Base-by-base conservation (phyloP, 2,888 invertebrate genomes). In the Deilephila porcellus region DNA sequence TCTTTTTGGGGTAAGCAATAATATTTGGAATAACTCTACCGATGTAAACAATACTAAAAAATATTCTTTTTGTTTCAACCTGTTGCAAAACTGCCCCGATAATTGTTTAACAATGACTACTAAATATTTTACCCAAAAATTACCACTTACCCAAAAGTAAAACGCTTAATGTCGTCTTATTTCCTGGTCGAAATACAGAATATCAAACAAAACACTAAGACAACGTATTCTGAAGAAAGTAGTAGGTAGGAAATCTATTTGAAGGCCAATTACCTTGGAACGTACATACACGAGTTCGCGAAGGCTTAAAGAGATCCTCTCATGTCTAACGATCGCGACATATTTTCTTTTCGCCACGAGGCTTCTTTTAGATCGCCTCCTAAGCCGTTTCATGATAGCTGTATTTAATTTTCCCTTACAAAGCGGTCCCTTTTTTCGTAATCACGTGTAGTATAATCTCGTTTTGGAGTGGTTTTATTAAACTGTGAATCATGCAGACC, bases 291-390 rank as follows among this genome's bases (percentile, higher is more conserved):
- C 80, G 81, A 82, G 79, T 71, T 77, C 77, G 77, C 81, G 76
- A 82, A 82, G 85, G 79, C 80, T 77, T 77, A 75, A 77, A 79
- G 83, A 83, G 82, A 84, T 84, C 83, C 81, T 82, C 81, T 84
- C 84, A 85, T 87, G 85, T 83, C 81, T 76, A 74, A 82, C 81
- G 84, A 81, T 80, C 82, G 81, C 83, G 83, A 79, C 82, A 85
- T 85, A 84, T 86, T 86, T 86, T 83, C 86, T 84, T 85, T 88
- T 82, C 85, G 75, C 77, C 79, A 78, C 80, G 80, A 83, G 80
- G 76, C 82, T 80, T 81, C 81, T 81, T 84, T 84, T 85, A 82
- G 83, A 86, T 79, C 79, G 78, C 80, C 82, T 82, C 53, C 76
- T 76, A 74, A 77, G 77, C 79, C 80, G 79, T 81, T 80, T 79